Evolutionary conservation across 2,888 invertebrate genomes (phyloP).

Genomic region (Scaptomyza cyrtandrae): DNA sequence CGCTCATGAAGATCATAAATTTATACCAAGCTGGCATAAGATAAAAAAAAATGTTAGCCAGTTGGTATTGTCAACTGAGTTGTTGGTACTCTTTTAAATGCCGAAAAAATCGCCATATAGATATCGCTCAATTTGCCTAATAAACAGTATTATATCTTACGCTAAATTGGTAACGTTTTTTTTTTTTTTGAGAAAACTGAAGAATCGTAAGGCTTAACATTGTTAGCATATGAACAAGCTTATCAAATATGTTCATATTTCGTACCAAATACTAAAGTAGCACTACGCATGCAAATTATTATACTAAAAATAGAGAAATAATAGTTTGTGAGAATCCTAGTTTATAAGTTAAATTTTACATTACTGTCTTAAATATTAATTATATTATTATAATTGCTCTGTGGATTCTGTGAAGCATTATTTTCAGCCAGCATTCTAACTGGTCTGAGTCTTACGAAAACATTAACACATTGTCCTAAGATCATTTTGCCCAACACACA

Average conservation of each 20-base stretch:
- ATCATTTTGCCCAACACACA: background rate
- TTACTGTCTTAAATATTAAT: background rate
- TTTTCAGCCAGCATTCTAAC: background rate
- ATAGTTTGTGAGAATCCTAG: background rate
- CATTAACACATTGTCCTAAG: background rate
- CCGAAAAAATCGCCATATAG: constrained; percentile 55
- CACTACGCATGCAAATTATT: background rate
- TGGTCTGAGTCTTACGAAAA: background rate
- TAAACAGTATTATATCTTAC: constrained; percentile 41
- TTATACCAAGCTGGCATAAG: constrained; percentile 4
- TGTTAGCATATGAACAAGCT: background rate
- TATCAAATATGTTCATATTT: background rate
- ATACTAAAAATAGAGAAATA: background rate
- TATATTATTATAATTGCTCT: background rate
- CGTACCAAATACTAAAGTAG: background rate
- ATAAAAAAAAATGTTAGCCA: constrained; percentile 47
- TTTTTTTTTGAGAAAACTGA: constrained; percentile 16
- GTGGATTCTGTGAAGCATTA: background rate
- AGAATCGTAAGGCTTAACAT: constrained; percentile 3
- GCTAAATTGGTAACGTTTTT: constrained; percentile 13
- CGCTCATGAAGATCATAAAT: background rate
- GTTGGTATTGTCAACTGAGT: too few species aligned
- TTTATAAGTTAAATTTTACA: background rate
- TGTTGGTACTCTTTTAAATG: constrained; percentile 39
- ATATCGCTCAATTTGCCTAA: constrained; percentile 35